Evolutionary conservation across 2,888 invertebrate species (phyloP), one percentile per base, ranked within the genome.

Genomic region (Epistrophe eligans): DNA sequence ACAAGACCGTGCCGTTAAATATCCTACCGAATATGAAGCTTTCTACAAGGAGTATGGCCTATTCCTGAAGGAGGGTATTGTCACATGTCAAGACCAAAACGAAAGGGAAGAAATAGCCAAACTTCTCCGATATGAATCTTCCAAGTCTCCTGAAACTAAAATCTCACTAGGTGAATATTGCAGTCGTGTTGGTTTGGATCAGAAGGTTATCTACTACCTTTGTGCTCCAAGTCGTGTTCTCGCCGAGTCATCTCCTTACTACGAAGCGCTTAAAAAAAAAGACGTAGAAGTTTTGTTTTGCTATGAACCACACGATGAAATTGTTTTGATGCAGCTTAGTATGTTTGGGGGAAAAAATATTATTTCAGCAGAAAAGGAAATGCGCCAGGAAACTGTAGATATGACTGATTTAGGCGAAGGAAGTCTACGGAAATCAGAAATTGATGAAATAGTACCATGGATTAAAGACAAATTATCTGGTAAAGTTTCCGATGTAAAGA

Each of bases 251-350:
- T 99, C 99, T 0, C 99, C 99, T 0, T 99, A 99, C 92, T 98
- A 96, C 90, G 99, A 99, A 93, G 97, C 97, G 13, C 94, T 99
- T 17, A 97, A 97, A 91, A 96, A 96, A 91, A 96, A 96, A 70
- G 96, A 97, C 89, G 95, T 97, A 7, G 98, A 99, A 93, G 99
- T 99, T 0, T 93, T 99, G 15, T 99, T 98, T 93, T 98, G 99
- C 91, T 99, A 97, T 90, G 99, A 99, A 91, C 96, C 97, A n/a
- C 98, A 99, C 90, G 99, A 99, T 92, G 99, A 99, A 93, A 93
- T 99, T 72, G 98, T 99, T 4, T 93, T 99, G 24, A 95, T 98
- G 95, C 98, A 99, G 90, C 93, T 99, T 77, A 95, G 96, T 4
- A 90, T 90, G 88, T 99, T 97, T 92, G 96, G 96, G 88, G 95